phyloP scores from a whole-genome alignment of 2,797 vertebrate genomes.

The Leuciscus waleckii region DNA sequence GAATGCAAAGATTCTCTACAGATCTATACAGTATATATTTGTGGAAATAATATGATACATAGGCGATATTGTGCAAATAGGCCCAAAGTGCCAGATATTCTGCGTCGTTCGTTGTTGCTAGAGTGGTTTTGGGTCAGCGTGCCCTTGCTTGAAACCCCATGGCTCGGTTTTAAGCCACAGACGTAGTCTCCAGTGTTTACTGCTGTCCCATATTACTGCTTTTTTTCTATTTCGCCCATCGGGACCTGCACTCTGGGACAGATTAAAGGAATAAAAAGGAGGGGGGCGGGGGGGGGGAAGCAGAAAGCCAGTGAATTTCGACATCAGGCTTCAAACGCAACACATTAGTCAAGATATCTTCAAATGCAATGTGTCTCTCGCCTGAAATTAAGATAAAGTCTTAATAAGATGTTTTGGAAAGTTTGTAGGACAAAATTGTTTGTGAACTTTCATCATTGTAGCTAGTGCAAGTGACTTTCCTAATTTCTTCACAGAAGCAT shows the following conservation, averaged over 20 bases:
- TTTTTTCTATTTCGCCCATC: slow-evolving; percentile 25
- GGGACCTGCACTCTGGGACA: slow-evolving; percentile 51
- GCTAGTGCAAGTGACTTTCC: background rate
- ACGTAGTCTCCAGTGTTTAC: slow-evolving; percentile 41
- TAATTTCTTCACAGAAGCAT: slow-evolving; percentile 69
- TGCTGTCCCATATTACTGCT: slow-evolving; percentile 43
- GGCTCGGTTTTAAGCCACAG: slow-evolving; percentile 50
- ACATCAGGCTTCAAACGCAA: slow-evolving; percentile 33
- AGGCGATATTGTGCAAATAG: background rate
- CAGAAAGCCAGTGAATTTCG: slow-evolving; percentile 39
- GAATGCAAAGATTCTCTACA: background rate
- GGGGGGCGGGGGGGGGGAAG: background rate
- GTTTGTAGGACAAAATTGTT: background rate
- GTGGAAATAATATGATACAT: background rate
- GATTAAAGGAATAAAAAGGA: slow-evolving; percentile 54
- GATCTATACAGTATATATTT: background rate
- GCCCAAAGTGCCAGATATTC: background rate
- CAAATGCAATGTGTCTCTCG: slow-evolving; percentile 30
- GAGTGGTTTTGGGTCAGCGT: slow-evolving; percentile 39
- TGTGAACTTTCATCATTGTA: background rate
- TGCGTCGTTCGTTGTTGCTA: slow-evolving; percentile 6
- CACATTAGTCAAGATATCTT: slow-evolving; percentile 40
- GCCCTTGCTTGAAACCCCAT: slow-evolving; percentile 56
- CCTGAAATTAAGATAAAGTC: slow-evolving; percentile 24
- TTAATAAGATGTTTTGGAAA: slow-evolving; percentile 17